Evolutionary conservation across 2,113 vertebrate species (phyloP).

Genomic region (Casuarius casuarius): DNA sequence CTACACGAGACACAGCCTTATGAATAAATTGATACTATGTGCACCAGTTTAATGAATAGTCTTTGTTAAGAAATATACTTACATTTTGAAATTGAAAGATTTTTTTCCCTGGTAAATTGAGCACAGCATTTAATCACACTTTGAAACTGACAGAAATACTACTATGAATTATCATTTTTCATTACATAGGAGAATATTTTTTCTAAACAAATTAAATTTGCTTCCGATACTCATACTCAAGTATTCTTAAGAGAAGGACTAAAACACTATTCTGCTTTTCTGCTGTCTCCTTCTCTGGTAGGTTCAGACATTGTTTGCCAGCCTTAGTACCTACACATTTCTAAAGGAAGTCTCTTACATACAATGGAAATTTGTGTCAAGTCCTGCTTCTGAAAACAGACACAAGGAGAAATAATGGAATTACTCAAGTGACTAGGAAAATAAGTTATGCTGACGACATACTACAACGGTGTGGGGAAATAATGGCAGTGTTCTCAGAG

Average conservation of each 20-base stretch:
- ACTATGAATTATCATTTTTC: neutral
- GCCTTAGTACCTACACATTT: neutral
- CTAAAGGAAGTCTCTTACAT: neutral
- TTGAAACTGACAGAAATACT: neutral
- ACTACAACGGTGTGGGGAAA: neutral
- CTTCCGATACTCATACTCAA: neutral
- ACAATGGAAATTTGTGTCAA: neutral
- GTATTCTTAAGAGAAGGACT: neutral
- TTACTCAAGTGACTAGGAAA: neutral
- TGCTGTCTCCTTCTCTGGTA: neutral
- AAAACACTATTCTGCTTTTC: neutral
- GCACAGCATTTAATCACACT: neutral
- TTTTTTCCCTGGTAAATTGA: neutral
- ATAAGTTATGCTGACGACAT: neutral
- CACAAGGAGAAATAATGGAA: neutral
- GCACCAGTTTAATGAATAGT: neutral
- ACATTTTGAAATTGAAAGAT: neutral
- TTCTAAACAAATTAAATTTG: neutral
- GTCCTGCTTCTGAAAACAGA: neutral
- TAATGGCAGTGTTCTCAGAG: neutral
- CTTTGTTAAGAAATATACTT: neutral
- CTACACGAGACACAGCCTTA: neutral
- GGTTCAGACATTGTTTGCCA: neutral
- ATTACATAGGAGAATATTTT: neutral
- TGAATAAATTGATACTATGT: neutral